Evolutionary conservation across 2,888 invertebrate species (phyloP), one percentile per base, ranked within the genome.

Genomic region (Megamerina dolium): DNA sequence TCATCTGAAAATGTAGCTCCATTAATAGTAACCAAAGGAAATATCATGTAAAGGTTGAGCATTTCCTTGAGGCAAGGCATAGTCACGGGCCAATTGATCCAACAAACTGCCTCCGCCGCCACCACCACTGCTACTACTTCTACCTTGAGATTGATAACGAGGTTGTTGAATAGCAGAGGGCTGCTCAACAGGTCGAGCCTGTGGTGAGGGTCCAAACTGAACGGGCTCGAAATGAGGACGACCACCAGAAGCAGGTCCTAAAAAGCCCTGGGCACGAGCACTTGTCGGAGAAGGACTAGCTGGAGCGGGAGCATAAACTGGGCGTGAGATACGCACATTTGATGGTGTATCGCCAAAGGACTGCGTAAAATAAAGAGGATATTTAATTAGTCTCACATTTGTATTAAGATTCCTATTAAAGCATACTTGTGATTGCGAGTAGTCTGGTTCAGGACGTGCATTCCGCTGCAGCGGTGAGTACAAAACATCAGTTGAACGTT

Each of bases 41-140:
- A 89, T 87, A 61, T 89, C 88, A 61, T 88, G 87, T 27, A 86
- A 74, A 1, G 87, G 80, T 27, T 79, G 75, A 1, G 84, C 76
- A 8, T 80, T 76, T 19, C 80, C 80, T 52, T 80, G 76, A 0
- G 88, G 89, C 36, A 89, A 69, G 10, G 86, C 82, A 61, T 85
- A 89, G 58, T 89, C 88, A 62, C 84, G 83, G 37, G 87, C 81
- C 38, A 89, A 77, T 62, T 88, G 85, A 63, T 89, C 89, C 35
- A 89, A 74, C 68, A 88, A 74, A 19, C 81, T 79, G 14, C 75
- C 74, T 14, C 73, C 65, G 9, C 69, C 61, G 17, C 64, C 53
- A 17, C 61, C 62, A 10, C 75, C 75, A n/a, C n/a, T n/a, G n/a
- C n/a, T n/a, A 17, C 63, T 53, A n/a, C 62, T 55, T 20, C 68